Conservation (phyloP, 2,797 vertebrate species). For the Karalla daura region DNA sequence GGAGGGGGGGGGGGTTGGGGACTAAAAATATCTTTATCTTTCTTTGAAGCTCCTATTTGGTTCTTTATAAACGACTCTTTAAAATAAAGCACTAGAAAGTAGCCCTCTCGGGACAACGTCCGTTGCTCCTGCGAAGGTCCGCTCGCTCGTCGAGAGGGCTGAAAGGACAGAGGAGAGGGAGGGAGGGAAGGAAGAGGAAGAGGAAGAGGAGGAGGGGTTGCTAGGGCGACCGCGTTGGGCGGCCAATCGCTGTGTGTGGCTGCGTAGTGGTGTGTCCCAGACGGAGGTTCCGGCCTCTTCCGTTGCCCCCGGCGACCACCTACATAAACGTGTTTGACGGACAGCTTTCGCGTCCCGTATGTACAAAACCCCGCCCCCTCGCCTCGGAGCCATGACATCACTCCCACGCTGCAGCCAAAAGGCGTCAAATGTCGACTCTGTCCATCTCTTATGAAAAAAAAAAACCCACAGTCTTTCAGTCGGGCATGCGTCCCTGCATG, state of each 20-base stretch:
- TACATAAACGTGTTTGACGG: slow-evolving; percentile 38
- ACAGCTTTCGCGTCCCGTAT: slow-evolving; percentile 55
- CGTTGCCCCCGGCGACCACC: slow-evolving; percentile 40
- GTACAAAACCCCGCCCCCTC: slow-evolving; percentile 67
- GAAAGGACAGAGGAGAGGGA: slow-evolving; percentile 31
- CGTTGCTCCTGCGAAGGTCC: slow-evolving; percentile 45
- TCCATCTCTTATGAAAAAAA: slow-evolving; percentile 19
- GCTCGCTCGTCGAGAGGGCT: slow-evolving; percentile 41
- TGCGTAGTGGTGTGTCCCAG: slow-evolving; percentile 80
- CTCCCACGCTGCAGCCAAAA: slow-evolving; percentile 31
- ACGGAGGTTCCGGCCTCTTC: slow-evolving; percentile 41
- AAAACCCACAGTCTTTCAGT: slow-evolving; percentile 22
- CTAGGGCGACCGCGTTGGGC: slow-evolving; percentile 44
- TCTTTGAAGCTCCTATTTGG: slow-evolving; percentile 76
- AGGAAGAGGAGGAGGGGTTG: slow-evolving; percentile 34
- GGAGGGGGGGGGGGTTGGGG: slow-evolving; percentile 46
- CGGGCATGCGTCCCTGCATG: slow-evolving; percentile 51
- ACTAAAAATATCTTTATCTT: slow-evolving; percentile 61
- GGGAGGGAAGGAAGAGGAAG: slow-evolving; percentile 32
- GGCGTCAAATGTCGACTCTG: slow-evolving; percentile 29
- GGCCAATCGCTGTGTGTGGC: slow-evolving; percentile 52
- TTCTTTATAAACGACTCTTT: slow-evolving; percentile 61
- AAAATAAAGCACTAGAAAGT: slow-evolving; percentile 67
- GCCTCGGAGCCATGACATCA: slow-evolving; percentile 24
- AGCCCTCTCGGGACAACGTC: slow-evolving; percentile 56